phyloP scores from a whole-genome alignment of 2,113 vertebrate genomes.

The Physeter macrocephalus region DNA sequence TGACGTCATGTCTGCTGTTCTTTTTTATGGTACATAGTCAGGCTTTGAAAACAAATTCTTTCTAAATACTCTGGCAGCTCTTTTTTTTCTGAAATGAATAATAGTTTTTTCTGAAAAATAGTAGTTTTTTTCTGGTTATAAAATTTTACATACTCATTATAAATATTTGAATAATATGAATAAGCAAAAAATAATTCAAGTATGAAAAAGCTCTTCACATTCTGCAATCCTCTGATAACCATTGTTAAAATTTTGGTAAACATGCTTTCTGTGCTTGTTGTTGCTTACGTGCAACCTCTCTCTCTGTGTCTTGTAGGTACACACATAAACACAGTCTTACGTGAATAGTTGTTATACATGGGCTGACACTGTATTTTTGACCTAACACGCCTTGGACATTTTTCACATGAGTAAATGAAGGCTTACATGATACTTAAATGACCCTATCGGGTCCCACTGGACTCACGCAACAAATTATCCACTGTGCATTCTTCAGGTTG shows the following conservation, averaged over 20 bases:
- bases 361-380: neutral
- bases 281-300: neutral
- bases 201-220: neutral
- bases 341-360: neutral
- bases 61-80: neutral
- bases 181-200: neutral
- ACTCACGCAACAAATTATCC: neutral
- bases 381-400: neutral
- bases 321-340: neutral
- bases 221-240: neutral
- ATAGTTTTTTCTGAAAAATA: neutral
- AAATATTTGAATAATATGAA: slow-evolving; percentile 2
- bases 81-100: neutral
- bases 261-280: neutral
- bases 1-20: neutral
- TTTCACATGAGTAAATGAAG: neutral
- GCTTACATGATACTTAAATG: neutral
- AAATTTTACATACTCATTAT: neutral
- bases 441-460: neutral
- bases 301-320: neutral
- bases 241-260: neutral
- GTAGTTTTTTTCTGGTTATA: neutral
- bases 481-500: neutral
- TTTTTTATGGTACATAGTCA: slow-evolving; percentile 4
- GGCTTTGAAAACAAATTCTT: neutral